Evolutionary conservation across 2,797 vertebrate species (phyloP).

Genomic region (Hoplostethus atlanticus): DNA sequence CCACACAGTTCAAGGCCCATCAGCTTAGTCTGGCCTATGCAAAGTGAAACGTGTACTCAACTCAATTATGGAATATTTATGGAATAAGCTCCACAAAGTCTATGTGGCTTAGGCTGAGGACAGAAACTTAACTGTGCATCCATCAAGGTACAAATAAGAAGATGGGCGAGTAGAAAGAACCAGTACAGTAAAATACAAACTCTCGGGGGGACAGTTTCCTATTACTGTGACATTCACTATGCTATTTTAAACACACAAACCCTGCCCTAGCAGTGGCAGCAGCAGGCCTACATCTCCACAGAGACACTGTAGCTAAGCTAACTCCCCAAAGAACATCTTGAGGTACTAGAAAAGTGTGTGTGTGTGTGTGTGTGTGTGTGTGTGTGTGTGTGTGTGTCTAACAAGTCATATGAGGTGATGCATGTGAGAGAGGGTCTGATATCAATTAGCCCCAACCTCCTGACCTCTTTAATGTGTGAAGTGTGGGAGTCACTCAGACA

Average conservation of each 20-base stretch:
- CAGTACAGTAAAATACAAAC: neutral
- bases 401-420: constrained; percentile 40
- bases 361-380: neutral
- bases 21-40: neutral
- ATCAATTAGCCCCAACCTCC: constrained; percentile 9
- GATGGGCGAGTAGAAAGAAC: neutral
- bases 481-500: constrained; percentile 4
- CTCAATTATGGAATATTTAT: neutral
- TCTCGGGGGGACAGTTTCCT: constrained; percentile 38
- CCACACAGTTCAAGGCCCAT: neutral
- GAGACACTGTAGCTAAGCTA: neutral
- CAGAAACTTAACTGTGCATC: neutral
- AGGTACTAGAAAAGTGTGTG: neutral
- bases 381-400: neutral
- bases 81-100: neutral
- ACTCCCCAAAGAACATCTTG: neutral
- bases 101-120: neutral
- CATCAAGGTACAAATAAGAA: too few species aligned
- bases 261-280: neutral
- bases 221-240: constrained; percentile 67
- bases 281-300: constrained; percentile 8
- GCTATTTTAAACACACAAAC: constrained; percentile 64
- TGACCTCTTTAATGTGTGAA: constrained; percentile 1
- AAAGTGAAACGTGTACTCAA: neutral
- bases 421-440: constrained; percentile 52